Percentiles rank a stretch among this genome's conserved stretches.
Evolutionary conservation across 2,888 invertebrate genomes (phyloP).

Genomic region (Gasteruption jaculator): DNA sequence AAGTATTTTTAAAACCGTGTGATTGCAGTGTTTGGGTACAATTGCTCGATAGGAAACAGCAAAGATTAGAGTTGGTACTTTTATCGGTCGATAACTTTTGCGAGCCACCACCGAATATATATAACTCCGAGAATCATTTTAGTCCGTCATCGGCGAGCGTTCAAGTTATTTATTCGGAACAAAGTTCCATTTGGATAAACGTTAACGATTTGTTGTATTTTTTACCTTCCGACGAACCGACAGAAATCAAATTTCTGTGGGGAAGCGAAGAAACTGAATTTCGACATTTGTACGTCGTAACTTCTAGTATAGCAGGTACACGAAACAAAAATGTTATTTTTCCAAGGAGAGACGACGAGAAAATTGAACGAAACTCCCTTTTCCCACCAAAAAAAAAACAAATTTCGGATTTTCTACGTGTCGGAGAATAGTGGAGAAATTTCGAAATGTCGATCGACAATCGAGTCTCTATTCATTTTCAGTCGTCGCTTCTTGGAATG

Average conservation of each 20-base stretch:
- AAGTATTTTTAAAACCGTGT: constrained; percentile 4
- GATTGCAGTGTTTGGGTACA: constrained; percentile 85
- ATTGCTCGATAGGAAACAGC: constrained; percentile 83
- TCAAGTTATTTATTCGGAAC: constrained; percentile 62
- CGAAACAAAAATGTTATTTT: background rate
- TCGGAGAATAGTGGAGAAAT: too few relatives aligned
- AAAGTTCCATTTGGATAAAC: constrained; percentile 84
- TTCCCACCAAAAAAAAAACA: too few relatives aligned
- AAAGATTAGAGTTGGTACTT: constrained; percentile 76
- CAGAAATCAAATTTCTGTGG: constrained; percentile 73
- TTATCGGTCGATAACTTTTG: constrained; percentile 77
- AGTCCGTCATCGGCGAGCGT: constrained; percentile 51
- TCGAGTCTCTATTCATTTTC: too few relatives aligned
- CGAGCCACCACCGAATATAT: constrained; percentile 56
- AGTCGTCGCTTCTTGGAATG: too few relatives aligned
- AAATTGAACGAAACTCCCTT: too few relatives aligned
- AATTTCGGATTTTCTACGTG: too few relatives aligned
- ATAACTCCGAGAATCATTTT: constrained; percentile 52
- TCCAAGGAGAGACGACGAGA: too few relatives aligned
- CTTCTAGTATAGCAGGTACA: constrained; percentile 55
- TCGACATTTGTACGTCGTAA: constrained; percentile 80
- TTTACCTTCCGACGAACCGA: constrained; percentile 59
- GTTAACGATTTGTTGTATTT: constrained; percentile 88
- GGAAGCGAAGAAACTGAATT: constrained; percentile 89
- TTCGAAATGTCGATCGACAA: too few relatives aligned